A percentile compares a stretch with the other conserved stretches of the same genome.
These are phyloP conservation scores for Tetrapedia diversipes DNA, from an alignment of 2,888 invertebrate species.

Conservation along the genomic window DNA sequence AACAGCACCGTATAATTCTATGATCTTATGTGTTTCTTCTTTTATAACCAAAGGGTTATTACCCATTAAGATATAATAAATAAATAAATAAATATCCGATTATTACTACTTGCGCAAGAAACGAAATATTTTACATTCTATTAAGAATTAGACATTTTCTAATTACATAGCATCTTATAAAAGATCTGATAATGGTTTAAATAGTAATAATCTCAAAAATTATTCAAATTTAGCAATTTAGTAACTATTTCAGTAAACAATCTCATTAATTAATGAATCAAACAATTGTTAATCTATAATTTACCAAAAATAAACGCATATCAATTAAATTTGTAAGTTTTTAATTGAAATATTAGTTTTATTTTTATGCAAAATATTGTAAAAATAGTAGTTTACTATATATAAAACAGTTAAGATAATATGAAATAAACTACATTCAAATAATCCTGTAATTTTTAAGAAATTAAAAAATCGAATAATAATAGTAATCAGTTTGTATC, in stretches of 20 bases:
- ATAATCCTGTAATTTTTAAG: conserved; percentile 2
- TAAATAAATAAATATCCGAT: no score
- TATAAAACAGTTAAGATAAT: conserved; percentile 18
- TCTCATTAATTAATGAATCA: background rate
- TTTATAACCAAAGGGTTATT: no score
- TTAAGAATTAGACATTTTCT: conserved; percentile 20
- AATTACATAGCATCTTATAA: conserved; percentile 21
- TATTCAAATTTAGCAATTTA: background rate
- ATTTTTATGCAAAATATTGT: conserved; percentile 10
- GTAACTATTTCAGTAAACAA: conserved; percentile 15
- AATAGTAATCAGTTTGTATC: conserved; percentile 10
- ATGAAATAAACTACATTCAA: conserved; percentile 8
- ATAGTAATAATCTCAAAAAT: conserved; percentile 28
- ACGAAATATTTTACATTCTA: conserved; percentile 4
- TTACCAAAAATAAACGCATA: background rate
- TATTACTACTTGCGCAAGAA: background rate
- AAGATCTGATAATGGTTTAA: conserved; percentile 9
- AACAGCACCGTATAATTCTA: no score
- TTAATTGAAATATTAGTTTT: conserved; percentile 6
- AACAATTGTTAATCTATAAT: background rate
- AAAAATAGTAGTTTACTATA: conserved; percentile 10
- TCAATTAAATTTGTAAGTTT: conserved; percentile 9
- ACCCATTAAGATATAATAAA: no score
- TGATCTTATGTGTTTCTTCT: no score
- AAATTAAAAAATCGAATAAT: conserved; percentile 3